Evolutionary conservation across 2,888 invertebrate genomes (phyloP).

Genomic region (Axea sp.): DNA sequence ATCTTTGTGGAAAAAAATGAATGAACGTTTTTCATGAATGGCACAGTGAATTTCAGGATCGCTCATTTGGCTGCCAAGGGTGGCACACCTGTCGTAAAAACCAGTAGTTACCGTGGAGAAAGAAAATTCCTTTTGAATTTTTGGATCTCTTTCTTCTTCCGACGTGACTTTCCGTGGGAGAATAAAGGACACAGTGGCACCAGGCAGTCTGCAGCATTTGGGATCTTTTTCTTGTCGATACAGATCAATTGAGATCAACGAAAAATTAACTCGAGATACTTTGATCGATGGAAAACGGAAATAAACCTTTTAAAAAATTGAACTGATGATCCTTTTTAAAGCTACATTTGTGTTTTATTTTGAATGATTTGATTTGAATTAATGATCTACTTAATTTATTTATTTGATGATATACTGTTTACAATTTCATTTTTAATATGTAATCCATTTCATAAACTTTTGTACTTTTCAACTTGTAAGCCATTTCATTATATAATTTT

Average conservation of each 20-base stretch:
- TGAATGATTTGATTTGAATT: too few relatives aligned
- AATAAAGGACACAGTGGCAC: slow-evolving; percentile 13
- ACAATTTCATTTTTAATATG: too few relatives aligned
- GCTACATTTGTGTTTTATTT: too few relatives aligned
- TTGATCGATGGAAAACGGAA: too few relatives aligned
- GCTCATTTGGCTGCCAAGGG: slow-evolving; percentile 10
- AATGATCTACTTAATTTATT: too few relatives aligned
- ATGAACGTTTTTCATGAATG: slow-evolving; percentile 12
- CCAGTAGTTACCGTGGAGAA: slow-evolving; percentile 52
- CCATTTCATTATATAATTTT: too few relatives aligned
- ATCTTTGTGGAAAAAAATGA: slow-evolving; percentile 4
- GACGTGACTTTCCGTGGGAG: slow-evolving; percentile 19
- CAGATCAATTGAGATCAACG: slow-evolving; percentile 8
- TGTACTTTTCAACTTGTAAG: too few relatives aligned
- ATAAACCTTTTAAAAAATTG: too few relatives aligned
- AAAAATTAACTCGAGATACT: slow-evolving; percentile 26
- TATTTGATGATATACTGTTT: too few relatives aligned
- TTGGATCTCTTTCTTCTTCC: slow-evolving; percentile 2
- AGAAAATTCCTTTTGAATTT: slow-evolving; percentile 33
- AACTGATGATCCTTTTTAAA: too few relatives aligned
- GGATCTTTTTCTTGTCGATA: slow-evolving; percentile 1
- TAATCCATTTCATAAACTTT: too few relatives aligned
- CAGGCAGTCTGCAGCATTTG: slow-evolving; percentile 3
- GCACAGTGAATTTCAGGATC: neutral
- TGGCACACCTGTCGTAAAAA: slow-evolving; percentile 58